phyloP scores from a whole-genome alignment of 2,797 vertebrate species.

The Acomys russatus region DNA sequence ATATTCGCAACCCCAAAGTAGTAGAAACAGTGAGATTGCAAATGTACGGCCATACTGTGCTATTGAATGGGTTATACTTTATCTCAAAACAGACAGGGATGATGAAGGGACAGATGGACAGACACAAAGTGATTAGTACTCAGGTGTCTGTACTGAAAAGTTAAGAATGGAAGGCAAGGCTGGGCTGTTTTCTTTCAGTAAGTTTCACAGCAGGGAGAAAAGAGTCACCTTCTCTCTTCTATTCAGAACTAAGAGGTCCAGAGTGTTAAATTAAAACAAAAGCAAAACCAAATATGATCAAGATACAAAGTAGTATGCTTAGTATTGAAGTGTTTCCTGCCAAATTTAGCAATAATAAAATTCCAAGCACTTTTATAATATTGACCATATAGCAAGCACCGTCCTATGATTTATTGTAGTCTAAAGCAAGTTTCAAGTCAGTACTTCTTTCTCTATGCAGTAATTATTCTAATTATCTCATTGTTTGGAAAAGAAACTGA shows the following conservation, averaged over 20 bases:
- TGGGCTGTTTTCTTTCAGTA: constrained; percentile 49
- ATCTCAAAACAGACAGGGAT: neutral
- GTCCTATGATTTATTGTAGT: neutral
- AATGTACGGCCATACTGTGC: neutral
- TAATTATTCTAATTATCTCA: constrained; percentile 8
- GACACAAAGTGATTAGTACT: neutral
- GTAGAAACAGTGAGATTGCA: neutral
- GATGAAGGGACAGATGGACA: neutral
- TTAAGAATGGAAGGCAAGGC: constrained; percentile 54
- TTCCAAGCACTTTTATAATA: neutral
- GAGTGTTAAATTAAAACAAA: constrained; percentile 33
- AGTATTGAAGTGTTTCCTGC: constrained; percentile 12
- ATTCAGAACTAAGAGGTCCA: neutral
- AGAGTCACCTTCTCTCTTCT: neutral
- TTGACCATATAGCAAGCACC: neutral
- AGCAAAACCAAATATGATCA: constrained; percentile 53
- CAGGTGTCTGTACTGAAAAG: constrained; percentile 20
- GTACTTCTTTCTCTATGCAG: constrained; percentile 1
- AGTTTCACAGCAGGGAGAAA: neutral
- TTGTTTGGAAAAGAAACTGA: constrained; percentile 36
- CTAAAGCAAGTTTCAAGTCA: neutral
- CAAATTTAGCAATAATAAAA: neutral
- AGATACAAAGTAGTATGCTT: constrained; percentile 30
- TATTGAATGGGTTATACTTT: neutral
- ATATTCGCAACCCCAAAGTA: neutral